A percentile compares a stretch with the other conserved stretches of the same genome.
Evolutionary conservation across 2,888 invertebrate species (phyloP).

Genomic region (Noctua janthina): DNA sequence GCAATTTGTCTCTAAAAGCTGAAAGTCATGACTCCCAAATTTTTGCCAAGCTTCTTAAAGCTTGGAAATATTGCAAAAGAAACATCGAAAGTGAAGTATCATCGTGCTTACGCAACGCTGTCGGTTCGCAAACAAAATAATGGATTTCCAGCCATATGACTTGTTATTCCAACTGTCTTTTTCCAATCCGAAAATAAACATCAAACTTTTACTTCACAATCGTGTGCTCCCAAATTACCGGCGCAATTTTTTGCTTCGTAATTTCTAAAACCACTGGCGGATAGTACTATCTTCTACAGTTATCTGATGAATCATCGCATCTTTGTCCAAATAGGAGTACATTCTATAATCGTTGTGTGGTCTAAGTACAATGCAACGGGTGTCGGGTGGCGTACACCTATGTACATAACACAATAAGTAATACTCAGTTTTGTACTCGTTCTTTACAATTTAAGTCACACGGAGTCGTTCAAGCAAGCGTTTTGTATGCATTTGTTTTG

Average conservation of each 20-base stretch:
- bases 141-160: conserved; percentile 39
- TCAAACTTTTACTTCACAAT: conserved; percentile 41
- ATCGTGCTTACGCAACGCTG: conserved; percentile 41
- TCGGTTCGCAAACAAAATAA: conserved; percentile 46
- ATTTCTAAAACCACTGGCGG: conserved; percentile 47
- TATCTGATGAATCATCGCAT: conserved; percentile 59
- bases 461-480: conserved; percentile 35
- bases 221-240: conserved; percentile 43
- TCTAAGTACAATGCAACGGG: conserved; percentile 66
- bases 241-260: conserved; percentile 46
- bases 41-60: conserved; percentile 31
- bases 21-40: conserved; percentile 34
- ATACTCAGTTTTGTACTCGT: conserved; percentile 50
- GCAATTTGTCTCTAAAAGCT: conserved; percentile 28
- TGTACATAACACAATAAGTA: conserved; percentile 54
- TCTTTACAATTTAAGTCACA: conserved; percentile 55
- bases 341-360: conserved; percentile 68
- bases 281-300: conserved; percentile 56
- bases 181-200: conserved; percentile 47
- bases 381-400: conserved; percentile 62
- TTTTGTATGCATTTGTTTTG: conserved; percentile 40
- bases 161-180: conserved; percentile 42
- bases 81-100: conserved; percentile 45
- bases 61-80: conserved; percentile 28
- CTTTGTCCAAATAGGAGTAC: conserved; percentile 65